Evolutionary conservation across 2,888 invertebrate genomes (phyloP).

Genomic region (Rapana venosa): DNA sequence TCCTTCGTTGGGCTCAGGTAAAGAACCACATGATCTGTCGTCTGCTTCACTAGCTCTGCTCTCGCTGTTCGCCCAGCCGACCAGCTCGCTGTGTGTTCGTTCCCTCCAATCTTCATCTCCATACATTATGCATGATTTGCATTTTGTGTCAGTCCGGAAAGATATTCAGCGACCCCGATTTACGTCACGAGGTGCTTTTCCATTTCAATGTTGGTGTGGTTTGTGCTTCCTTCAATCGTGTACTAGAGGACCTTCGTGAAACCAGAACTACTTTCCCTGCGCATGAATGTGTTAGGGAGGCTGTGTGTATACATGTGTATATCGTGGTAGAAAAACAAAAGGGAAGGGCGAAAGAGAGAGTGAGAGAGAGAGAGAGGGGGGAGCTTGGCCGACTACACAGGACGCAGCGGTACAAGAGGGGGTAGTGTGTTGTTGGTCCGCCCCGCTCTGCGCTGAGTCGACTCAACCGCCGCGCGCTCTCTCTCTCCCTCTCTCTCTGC

Average conservation of each 20-base stretch:
- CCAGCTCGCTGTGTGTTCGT: background rate
- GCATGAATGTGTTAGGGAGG: conserved; percentile 29
- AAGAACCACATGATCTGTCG: background rate
- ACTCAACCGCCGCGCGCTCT: conserved; percentile 36
- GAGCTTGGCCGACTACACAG: conserved; percentile 22
- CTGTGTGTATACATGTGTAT: background rate
- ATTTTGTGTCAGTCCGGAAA: conserved; percentile 28
- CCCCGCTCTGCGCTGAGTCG: conserved; percentile 15
- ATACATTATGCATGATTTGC: conserved; percentile 38
- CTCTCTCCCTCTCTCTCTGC: conserved; percentile 30
- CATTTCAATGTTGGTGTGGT: background rate
- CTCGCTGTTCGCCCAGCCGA: background rate
- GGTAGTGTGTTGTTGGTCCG: conserved; percentile 34
- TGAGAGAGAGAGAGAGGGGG: background rate
- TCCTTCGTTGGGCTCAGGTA: conserved; percentile 6
- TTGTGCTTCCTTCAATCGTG: background rate
- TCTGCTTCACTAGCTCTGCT: background rate
- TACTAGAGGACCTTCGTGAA: background rate
- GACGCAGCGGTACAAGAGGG: conserved; percentile 13
- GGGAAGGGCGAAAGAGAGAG: background rate
- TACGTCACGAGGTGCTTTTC: conserved; percentile 1
- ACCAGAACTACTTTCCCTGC: conserved; percentile 25
- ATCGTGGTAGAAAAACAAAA: conserved; percentile 26
- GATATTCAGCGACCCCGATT: conserved; percentile 18
- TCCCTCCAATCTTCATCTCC: background rate